Evolutionary conservation across 1,140 invertebrate genomes (phyloP), one percentile per base, ranked within the genome.

Genomic region (Anastrepha obliqua): DNA sequence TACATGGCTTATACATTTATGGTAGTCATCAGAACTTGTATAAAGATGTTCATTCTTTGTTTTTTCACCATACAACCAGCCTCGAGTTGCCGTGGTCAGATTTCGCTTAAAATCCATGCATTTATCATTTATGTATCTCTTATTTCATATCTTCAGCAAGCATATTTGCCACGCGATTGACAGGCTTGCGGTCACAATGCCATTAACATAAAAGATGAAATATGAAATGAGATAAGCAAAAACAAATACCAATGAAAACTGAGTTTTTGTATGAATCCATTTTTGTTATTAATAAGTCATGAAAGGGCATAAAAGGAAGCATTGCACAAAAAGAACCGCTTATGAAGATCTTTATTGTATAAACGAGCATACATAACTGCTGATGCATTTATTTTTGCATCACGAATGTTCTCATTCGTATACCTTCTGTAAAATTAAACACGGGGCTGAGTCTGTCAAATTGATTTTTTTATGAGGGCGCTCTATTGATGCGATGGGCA

Each of bases 161-260:
- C 13, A 51, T 42, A 81, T 58, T 81, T 81, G 74, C 47, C 74
- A 81, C 51, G 51, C 74, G 74, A 81, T 81, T 81, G 74, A 81
- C 47, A 55, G 47, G 47, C 47, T 29, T 3, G 74, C 11, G 74
- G n/a, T 42, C 47, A 13, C 17, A 81, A 55, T 81, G 74, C 42
- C 74, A 55, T 55, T 81, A 55, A 2, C 17, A 29, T 58, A n/a
- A 55, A 55, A 81, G 67, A 29, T 55, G 70, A 7, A 74, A 74
- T 74, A 42, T 47, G 42, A 42, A 74, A 15, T 74, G 47, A 4
- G 13, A 74, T 2, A 67, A 67, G 65, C 65, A 13, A 67, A 74
- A 55, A 55, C n/a, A 29, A 81, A 29, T 3, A 42, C 29, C 15
- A 81, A 47, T 47, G 44, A 81, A 81, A 29, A 17, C 13, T 5